Percentiles rank a stretch among this genome's conserved stretches.
phyloP scores from a whole-genome alignment of 2,797 vertebrate species.

The Epinephelus malabaricus region DNA sequence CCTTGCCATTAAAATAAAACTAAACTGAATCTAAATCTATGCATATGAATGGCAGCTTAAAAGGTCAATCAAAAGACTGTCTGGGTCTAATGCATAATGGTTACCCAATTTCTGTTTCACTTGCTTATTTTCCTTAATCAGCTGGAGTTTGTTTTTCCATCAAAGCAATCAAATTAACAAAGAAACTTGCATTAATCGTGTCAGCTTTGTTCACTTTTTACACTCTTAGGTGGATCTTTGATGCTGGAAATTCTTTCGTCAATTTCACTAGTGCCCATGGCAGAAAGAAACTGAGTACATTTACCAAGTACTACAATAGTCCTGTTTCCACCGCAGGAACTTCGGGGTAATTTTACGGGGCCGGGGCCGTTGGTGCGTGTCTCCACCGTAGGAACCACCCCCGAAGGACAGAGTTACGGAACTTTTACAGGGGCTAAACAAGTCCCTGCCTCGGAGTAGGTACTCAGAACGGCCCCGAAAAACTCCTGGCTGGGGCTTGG shows the following conservation, averaged over 20 bases:
- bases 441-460: too few relatives aligned
- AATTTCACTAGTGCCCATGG: not conserved
- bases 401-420: too few relatives aligned
- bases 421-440: too few relatives aligned
- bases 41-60: not conserved
- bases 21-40: not conserved
- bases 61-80: not conserved
- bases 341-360: too few relatives aligned
- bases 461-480: too few relatives aligned
- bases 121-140: not conserved
- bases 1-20: not conserved
- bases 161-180: constrained; percentile 38
- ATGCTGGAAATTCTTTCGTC: not conserved
- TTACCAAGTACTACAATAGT: not conserved
- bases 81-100: not conserved
- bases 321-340: too few relatives aligned
- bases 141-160: not conserved
- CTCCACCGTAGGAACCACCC: too few relatives aligned
- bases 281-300: not conserved
- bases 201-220: constrained; percentile 84
- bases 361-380: too few relatives aligned
- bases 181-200: constrained; percentile 68
- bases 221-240: constrained; percentile 50
- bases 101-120: not conserved
- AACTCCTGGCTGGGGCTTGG: too few relatives aligned